phyloP scores from a whole-genome alignment of 2,888 invertebrate species.

The Nesidiocoris tenuis region DNA sequence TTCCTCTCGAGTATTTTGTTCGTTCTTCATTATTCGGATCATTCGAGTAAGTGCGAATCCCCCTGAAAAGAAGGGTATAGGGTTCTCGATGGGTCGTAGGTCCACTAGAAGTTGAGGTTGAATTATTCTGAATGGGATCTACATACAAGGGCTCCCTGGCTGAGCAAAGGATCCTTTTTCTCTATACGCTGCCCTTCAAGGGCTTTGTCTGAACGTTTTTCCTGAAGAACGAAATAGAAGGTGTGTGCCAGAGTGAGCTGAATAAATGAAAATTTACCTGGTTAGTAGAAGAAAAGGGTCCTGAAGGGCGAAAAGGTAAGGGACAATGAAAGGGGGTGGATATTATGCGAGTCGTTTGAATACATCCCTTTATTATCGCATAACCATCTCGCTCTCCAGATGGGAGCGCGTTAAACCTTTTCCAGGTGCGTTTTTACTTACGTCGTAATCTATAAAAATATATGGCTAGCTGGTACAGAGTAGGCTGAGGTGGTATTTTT shows the following conservation, averaged over 20 bases:
- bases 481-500: not conserved
- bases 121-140: not conserved
- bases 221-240: not conserved
- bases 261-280: constrained; percentile 16
- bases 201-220: not conserved
- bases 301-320: not conserved
- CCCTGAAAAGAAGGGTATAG: too few species aligned
- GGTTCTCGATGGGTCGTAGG: too few species aligned
- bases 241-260: not conserved
- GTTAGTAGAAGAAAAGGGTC: not conserved
- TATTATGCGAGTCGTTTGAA: constrained; percentile 9
- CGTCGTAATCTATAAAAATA: not conserved
- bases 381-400: not conserved
- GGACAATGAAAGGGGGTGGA: not conserved
- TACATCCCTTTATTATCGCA: constrained; percentile 10
- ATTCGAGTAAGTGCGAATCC: too few species aligned
- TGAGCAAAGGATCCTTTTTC: not conserved
- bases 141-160: not conserved
- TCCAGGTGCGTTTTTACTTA: not conserved
- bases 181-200: not conserved
- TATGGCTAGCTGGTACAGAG: not conserved
- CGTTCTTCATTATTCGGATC: too few species aligned
- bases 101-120: not conserved
- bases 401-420: not conserved
- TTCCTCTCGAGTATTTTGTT: too few species aligned